phyloP scores from a whole-genome alignment of 2,113 vertebrate species.

The Sclerurus mexicanus region DNA sequence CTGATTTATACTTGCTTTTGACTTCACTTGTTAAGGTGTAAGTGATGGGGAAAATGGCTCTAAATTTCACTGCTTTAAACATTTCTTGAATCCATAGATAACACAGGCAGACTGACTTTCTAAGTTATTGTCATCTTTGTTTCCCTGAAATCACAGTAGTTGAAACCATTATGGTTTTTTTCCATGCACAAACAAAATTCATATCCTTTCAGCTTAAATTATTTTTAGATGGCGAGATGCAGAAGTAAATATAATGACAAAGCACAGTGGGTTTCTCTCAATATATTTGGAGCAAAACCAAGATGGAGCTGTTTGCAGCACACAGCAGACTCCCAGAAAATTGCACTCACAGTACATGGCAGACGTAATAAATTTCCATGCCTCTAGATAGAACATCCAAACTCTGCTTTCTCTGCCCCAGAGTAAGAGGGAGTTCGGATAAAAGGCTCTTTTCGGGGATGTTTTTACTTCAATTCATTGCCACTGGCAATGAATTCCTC shows the following conservation, averaged over 20 bases:
- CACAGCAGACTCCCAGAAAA: slow-evolving; percentile 42
- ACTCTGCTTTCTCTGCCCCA: background rate
- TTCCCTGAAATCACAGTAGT: background rate
- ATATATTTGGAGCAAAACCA: slow-evolving; percentile 26
- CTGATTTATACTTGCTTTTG: slow-evolving; percentile 21
- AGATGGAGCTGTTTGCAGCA: slow-evolving; percentile 49
- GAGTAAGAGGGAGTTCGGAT: background rate
- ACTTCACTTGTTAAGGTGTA: background rate
- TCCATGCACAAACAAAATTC: slow-evolving; percentile 29
- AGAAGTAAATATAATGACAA: slow-evolving; percentile 24
- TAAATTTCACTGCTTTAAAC: slow-evolving; percentile 32
- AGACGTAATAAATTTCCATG: slow-evolving; percentile 45
- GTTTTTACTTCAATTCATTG: background rate
- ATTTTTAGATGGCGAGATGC: slow-evolving; percentile 35
- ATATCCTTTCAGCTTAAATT: slow-evolving; percentile 40
- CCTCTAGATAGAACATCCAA: slow-evolving; percentile 5
- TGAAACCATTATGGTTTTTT: background rate
- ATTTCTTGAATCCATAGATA: background rate
- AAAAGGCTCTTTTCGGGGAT: background rate
- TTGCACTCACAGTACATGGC: background rate
- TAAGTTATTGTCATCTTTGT: slow-evolving; percentile 31
- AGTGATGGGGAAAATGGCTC: background rate
- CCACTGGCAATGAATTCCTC: background rate
- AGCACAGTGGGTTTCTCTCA: slow-evolving; percentile 47
- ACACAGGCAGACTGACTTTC: slow-evolving; percentile 1